These are phyloP conservation scores for Ptiloglossa arizonensis DNA, from an alignment of 1,140 invertebrate genomes.

Conservation along the genomic window DNA sequence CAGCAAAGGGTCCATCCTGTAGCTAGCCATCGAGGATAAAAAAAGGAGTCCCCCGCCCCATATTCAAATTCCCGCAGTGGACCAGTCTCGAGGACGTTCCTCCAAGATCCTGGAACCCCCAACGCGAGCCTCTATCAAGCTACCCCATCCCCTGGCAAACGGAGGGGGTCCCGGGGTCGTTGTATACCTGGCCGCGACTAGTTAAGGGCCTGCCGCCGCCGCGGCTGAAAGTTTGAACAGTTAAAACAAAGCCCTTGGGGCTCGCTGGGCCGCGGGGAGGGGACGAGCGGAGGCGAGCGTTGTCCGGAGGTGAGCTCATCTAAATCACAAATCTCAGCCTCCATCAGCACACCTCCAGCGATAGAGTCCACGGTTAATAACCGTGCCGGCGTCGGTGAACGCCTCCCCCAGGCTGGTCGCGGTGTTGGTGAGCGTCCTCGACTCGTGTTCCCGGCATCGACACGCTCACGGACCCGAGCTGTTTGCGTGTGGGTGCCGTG, in stretches of 20 bases:
- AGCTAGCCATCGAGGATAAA: neutral
- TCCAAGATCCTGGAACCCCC: conserved; percentile 50
- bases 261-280: conserved; percentile 4
- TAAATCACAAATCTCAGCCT: conserved; percentile 81
- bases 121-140: conserved; percentile 56
- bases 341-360: conserved; percentile 75
- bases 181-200: conserved; percentile 69
- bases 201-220: conserved; percentile 67
- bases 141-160: conserved; percentile 1
- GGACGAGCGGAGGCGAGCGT: conserved; percentile 21
- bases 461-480: conserved; percentile 36
- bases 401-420: neutral
- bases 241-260: conserved; percentile 77
- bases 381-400: conserved; percentile 54
- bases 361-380: conserved; percentile 72
- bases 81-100: conserved; percentile 43
- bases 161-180: conserved; percentile 39
- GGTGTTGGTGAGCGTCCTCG: conserved; percentile 33
- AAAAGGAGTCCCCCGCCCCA: neutral
- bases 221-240: conserved; percentile 70
- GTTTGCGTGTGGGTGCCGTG: conserved; percentile 66
- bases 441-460: conserved; percentile 26
- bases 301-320: conserved; percentile 74
- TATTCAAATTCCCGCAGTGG: conserved; percentile 39
- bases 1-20: neutral